Evolutionary conservation across 2,888 invertebrate species (phyloP), one percentile per base, ranked within the genome.

Genomic region (Apamea anceps): DNA sequence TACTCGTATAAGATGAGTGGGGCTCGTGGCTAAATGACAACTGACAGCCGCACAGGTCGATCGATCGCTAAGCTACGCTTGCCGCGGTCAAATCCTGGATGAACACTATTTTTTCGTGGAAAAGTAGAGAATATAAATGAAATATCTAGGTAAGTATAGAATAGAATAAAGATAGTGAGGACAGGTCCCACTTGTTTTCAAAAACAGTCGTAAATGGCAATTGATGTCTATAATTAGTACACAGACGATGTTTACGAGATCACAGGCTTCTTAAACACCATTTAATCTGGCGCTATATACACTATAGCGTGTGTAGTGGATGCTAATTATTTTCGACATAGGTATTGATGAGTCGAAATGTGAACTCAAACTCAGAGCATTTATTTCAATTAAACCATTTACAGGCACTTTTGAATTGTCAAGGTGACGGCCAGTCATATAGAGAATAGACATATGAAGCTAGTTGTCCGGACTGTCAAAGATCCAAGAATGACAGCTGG

Each of bases 191-290:
- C 37, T 45, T 13, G 48, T 48, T 67, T 57, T 60, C 60, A 37
- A 28, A 79, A 79, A 79, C 32, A 54, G 70, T 54, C 28, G n/a
- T 79, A 32, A 70, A 71, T 51, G 10, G 10, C 37, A n/a, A 10
- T 51, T 51, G 66, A 72, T 51, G 66, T 60, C 21, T 51, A 10
- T 8, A 67, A 51, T 42, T 42, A 48, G 54, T 60, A 37, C 51
- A 32, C 62, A 81, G 32, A 68, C 51, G 32, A 32, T 80, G 80
- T 81, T 80, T 80, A 80, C 37, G 54, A 81, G 60, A 68, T 81
- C 48, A 81, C 51, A 60, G 66, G 72, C 32, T 80, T 60, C 67
- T 79, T 37, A 79, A 65, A 79, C 80, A 79, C 57, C 71, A 80
- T 72, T 80, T 80, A 74, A 80, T 73, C 82, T 73, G 45, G 32